Base-by-base conservation (phyloP, 2,888 invertebrate genomes). In the Latheticus oryzae region DNA sequence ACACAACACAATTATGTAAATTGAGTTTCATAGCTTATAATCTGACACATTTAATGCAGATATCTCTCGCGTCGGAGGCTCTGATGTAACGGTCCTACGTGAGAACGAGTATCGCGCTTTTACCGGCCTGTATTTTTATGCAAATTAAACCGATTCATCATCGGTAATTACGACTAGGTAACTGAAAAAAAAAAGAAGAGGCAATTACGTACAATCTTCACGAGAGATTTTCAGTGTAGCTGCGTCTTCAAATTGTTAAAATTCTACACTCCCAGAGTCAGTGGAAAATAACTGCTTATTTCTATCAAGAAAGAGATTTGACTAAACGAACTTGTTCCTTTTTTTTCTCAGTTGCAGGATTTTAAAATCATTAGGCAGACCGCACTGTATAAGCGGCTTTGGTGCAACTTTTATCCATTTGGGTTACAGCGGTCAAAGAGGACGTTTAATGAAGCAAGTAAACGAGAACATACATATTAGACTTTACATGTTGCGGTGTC, bases 41-140 rank as follows among this genome's bases (percentile, higher is more conserved):
- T 73, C 73, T 72, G 73, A 70, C 73, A 70, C 73, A 67, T 71
- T 73, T 71, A 73, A 73, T 73, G 71, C 65, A 68, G 72, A 71
- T 72, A 72, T 71, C 69, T 69, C 66, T 60, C 64, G 58, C 51
- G 56, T 32, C 32, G 51, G 45, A 48, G 17, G 61, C 52, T 57
- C 47, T 69, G 68, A 70, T 70, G 68, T 65, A 69, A 61, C 63
- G 65, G 59, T 52, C 52, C 64, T 70, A 69, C 69, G 70, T 69
- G 70, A 64, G 66, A 66, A 69, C 58, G 64, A 58, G 63, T 63
- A 63, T 60, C 64, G 64, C 62, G 58, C 59, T 60, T 63, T 65
- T 63, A 60, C 61, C 58, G 60, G 28, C 32, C 60, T 62, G 70
- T 67, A 68, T 71, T 72, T 72, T 72, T 70, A 72, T 70, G 72